Conservation (phyloP, 2,888 invertebrate species). For the Pseudanteris insignis region DNA sequence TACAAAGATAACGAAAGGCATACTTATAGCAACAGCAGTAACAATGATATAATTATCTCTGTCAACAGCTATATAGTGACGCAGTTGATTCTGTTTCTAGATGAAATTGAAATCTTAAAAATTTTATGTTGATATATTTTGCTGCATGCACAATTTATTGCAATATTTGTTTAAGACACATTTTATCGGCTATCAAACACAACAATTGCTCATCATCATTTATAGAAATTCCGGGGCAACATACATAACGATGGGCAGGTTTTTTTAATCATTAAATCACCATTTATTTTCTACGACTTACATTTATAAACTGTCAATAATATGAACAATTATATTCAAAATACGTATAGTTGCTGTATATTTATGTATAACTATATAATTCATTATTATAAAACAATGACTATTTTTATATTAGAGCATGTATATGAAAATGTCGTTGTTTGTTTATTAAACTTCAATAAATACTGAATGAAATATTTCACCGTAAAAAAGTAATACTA, state of each 20-base stretch:
- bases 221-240: conserved; percentile 15
- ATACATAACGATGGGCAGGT: conserved; percentile 21
- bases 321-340: conserved; percentile 30
- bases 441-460: no score
- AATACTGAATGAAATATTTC: no score
- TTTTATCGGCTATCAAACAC: conserved; percentile 20
- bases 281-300: conserved; percentile 16
- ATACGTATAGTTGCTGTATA: no score
- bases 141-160: conserved; percentile 16
- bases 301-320: conserved; percentile 30
- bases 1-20: conserved; percentile 53
- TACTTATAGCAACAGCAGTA: conserved; percentile 50
- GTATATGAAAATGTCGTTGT: no score
- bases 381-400: no score
- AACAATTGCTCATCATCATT: conserved; percentile 15
- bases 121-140: conserved; percentile 19
- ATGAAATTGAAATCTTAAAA: conserved; percentile 16
- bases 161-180: conserved; percentile 29
- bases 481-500: no score
- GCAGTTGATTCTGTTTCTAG: conserved; percentile 18
- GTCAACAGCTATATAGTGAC: conserved; percentile 46
- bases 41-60: conserved; percentile 48
- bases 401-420: no score
- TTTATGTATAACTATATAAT: no score
- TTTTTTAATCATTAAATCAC: background rate